Evolutionary conservation across 2,113 vertebrate genomes (phyloP).

Genomic region (Aptenodytes forsteri): DNA sequence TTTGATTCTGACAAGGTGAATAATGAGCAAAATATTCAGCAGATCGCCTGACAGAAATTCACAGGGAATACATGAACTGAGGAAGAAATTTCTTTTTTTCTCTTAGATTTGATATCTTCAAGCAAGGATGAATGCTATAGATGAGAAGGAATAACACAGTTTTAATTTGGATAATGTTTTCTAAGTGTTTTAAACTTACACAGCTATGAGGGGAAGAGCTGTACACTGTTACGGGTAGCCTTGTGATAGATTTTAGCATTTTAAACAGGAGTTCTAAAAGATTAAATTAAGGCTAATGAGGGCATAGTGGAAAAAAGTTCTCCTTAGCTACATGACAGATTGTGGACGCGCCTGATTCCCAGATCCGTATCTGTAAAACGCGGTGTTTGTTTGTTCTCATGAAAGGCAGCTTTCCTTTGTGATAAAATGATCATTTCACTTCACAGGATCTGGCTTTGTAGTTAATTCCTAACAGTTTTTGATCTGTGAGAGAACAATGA

Average conservation of each 20-base stretch:
- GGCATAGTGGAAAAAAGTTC: not conserved
- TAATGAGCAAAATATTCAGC: not conserved
- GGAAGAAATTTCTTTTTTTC: not conserved
- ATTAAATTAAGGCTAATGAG: not conserved
- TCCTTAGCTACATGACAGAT: not conserved
- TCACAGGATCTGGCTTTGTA: not conserved
- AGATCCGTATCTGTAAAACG: not conserved
- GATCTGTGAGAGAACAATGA: not conserved
- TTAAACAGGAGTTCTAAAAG: not conserved
- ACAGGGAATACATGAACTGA: not conserved
- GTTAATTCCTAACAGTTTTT: not conserved
- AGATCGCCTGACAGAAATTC: not conserved
- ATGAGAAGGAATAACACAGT: not conserved
- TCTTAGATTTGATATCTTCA: not conserved
- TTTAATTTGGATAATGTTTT: not conserved
- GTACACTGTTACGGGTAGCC: too few species aligned
- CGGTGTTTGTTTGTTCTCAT: not conserved
- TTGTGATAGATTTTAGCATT: not conserved
- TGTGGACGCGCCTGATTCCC: accelerated
- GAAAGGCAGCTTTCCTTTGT: not conserved
- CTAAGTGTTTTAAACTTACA: not conserved
- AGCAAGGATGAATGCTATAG: not conserved
- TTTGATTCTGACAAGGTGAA: not conserved
- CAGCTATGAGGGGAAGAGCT: not conserved
- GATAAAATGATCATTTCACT: not conserved